phyloP scores from a whole-genome alignment of 37 sponge, comb jelly and placozoan species.

The Mnemiopsis leidyi region DNA sequence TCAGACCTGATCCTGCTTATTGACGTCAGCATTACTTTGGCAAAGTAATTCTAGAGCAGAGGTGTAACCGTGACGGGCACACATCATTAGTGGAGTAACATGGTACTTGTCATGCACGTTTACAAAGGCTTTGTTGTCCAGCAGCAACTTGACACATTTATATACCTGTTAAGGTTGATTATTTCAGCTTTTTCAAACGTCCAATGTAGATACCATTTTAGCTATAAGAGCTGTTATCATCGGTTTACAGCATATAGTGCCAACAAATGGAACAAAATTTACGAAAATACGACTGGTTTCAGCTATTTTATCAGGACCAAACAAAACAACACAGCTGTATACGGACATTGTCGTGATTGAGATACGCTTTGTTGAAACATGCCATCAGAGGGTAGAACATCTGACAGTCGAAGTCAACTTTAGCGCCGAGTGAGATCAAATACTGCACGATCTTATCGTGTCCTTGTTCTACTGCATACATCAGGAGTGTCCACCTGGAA shows the following conservation, averaged over 20 bases:
- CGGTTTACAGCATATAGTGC: too few species aligned
- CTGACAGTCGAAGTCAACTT: slow-evolving; percentile 26
- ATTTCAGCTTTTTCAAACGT: too few species aligned
- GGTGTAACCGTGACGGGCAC: slow-evolving; percentile 66
- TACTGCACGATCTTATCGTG: neutral
- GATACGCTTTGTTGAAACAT: neutral
- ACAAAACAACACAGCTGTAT: too few species aligned
- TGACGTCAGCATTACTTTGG: slow-evolving; percentile 67
- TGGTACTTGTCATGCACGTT: slow-evolving; percentile 73
- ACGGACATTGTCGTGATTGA: neutral
- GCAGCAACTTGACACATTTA: slow-evolving; percentile 68
- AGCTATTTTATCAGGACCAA: too few species aligned
- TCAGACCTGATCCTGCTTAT: slow-evolving; percentile 72
- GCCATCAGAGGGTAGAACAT: slow-evolving; percentile 65
- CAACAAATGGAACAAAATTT: too few species aligned
- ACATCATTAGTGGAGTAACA: slow-evolving; percentile 76
- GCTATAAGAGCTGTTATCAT: too few species aligned
- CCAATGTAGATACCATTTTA: too few species aligned
- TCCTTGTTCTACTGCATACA: slow-evolving; percentile 48
- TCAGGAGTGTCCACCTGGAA: slow-evolving; percentile 44
- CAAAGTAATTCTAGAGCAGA: slow-evolving; percentile 66
- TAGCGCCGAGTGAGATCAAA: neutral
- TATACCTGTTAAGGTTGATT: slow-evolving; percentile 35
- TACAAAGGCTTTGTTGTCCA: slow-evolving; percentile 69
- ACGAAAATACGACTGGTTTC: too few species aligned